Evolutionary conservation across 1,140 invertebrate genomes (phyloP).

Genomic region (Drosophila ercepeae): DNA sequence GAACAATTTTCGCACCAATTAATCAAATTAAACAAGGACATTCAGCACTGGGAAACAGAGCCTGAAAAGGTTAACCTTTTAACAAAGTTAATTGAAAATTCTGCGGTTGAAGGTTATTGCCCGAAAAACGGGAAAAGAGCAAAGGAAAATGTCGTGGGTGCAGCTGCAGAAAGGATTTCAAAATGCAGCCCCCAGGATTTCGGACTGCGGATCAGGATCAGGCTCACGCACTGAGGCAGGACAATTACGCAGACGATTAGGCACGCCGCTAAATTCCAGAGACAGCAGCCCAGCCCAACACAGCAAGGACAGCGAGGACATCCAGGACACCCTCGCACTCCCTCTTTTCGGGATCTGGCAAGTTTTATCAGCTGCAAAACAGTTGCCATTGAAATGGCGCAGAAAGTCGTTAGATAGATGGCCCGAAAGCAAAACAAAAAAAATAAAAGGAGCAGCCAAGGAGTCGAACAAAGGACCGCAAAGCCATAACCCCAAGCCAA

Average conservation of each 20-base stretch:
- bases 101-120: conserved; percentile 41
- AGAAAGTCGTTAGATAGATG: conserved; percentile 80
- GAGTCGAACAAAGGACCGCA: conserved; percentile 39
- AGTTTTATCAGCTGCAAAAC: conserved; percentile 80
- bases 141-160: conserved; percentile 22
- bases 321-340: conserved; percentile 21
- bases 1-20: conserved; percentile 69
- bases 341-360: conserved; percentile 55
- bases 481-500: conserved; percentile 33
- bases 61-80: conserved; percentile 53
- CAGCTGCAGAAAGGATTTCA: conserved; percentile 62
- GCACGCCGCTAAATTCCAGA: conserved; percentile 56
- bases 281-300: conserved; percentile 4
- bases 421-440: conserved; percentile 36
- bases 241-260: conserved; percentile 82
- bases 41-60: conserved; percentile 15
- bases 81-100: conserved; percentile 73
- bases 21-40: conserved; percentile 72
- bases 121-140: conserved; percentile 2
- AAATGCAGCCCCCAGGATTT: conserved; percentile 33
- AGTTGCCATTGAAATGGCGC: conserved; percentile 79
- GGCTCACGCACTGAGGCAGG: conserved; percentile 59
- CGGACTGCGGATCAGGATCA: conserved; percentile 43
- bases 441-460: conserved; percentile 45
- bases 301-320: conserved; percentile 9